phyloP scores from a whole-genome alignment of 2,888 invertebrate genomes.

The Oxytorus armatus region DNA sequence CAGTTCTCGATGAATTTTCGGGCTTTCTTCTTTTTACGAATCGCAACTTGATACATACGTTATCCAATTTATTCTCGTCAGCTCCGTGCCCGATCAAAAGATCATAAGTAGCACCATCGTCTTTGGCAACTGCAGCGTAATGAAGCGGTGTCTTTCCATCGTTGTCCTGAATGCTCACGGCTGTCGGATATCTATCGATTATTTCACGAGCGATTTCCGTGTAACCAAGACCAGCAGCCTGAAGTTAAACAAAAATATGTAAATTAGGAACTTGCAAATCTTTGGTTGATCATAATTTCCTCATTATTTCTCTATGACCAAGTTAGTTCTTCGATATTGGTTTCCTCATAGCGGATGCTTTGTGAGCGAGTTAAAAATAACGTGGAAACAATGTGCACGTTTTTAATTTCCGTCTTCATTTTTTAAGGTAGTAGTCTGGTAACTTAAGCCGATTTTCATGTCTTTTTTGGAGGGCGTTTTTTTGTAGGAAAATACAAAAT shows the following conservation, averaged over 20 bases:
- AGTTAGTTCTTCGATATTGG: too few species aligned
- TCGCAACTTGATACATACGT: constrained; percentile 86
- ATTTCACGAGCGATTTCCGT: constrained; percentile 91
- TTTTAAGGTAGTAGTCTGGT: too few species aligned
- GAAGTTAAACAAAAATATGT: constrained; percentile 69
- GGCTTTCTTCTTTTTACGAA: constrained; percentile 1
- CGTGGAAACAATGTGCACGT: too few species aligned
- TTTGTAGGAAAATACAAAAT: too few species aligned
- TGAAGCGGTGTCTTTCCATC: constrained; percentile 95
- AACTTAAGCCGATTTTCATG: too few species aligned
- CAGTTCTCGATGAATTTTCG: constrained; percentile 11
- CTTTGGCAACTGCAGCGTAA: constrained; percentile 93
- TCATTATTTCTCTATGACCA: constrained; percentile 32
- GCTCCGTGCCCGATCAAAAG: constrained; percentile 93
- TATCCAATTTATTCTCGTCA: constrained; percentile 93
- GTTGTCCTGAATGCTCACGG: constrained; percentile 90
- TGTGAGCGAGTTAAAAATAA: too few species aligned
- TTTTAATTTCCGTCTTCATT: too few species aligned
- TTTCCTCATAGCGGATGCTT: too few species aligned
- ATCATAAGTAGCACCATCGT: constrained; percentile 91
- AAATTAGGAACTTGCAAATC: too few species aligned
- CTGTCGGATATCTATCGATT: constrained; percentile 88
- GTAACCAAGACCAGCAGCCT: constrained; percentile 94
- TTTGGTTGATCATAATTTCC: neutral
- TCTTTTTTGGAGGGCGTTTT: too few species aligned